phyloP scores from a whole-genome alignment of 2,113 vertebrate genomes.

The Oncorhynchus gorbuscha region DNA sequence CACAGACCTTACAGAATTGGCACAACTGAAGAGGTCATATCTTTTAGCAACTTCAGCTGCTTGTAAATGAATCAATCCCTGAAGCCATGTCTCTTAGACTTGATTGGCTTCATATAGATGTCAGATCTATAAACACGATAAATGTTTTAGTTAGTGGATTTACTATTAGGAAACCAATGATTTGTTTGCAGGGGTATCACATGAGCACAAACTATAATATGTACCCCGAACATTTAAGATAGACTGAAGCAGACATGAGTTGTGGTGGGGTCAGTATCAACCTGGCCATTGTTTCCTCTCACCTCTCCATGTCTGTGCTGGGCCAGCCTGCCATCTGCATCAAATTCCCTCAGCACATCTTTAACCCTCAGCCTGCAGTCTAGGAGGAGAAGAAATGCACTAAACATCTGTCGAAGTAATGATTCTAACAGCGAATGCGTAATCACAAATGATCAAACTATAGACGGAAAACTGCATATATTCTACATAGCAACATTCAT shows the following conservation, averaged over 20 bases:
- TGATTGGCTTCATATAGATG: constrained; percentile 4
- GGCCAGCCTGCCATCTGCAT: constrained; percentile 75
- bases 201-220: background rate
- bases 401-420: background rate
- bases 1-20: constrained; percentile 43
- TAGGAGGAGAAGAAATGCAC: constrained; percentile 55
- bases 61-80: background rate
- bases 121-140: constrained; percentile 23
- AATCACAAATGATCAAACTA: background rate
- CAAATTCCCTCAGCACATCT: constrained; percentile 85
- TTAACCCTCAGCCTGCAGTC: constrained; percentile 88
- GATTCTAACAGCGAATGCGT: background rate
- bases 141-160: constrained; percentile 7
- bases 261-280: constrained; percentile 5
- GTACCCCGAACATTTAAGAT: background rate
- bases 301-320: constrained; percentile 83
- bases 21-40: constrained; percentile 54
- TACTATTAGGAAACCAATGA: background rate
- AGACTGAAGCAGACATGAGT: background rate
- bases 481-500: no score
- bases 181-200: background rate
- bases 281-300: constrained; percentile 55
- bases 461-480: no score
- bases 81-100: constrained; percentile 27
- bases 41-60: constrained; percentile 39